Evolutionary conservation across 2,797 vertebrate species (phyloP), one percentile per base, ranked within the genome.

Genomic region (Poeciliopsis paucimaculata): DNA sequence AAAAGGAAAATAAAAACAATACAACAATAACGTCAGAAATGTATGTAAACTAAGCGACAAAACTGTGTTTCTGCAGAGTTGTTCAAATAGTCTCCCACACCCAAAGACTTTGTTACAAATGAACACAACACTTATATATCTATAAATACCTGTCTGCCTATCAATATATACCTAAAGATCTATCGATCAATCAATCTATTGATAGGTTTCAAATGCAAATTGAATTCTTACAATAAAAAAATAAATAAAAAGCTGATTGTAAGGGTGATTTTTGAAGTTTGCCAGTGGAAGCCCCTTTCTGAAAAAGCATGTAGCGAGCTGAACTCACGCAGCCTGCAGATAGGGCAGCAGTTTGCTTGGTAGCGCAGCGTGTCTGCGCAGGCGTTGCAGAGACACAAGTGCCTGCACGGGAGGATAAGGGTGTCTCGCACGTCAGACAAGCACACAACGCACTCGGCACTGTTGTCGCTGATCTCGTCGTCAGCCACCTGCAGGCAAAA

Each of bases 381-480:
- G 86, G 97, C 96, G 81, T 98, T 99, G 87, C 98, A 99, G 77
- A 99, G 95, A 92, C 98, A 99, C 91, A 99, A 94, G 93, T 98
- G 98, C 79, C 98, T 96, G 92, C 98, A 99, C 34, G 98, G 98
- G 90, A 99, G 95, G 90, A 99, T 99, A 87, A 99, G 96, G 0
- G 98, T 99, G 93, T 99, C 98, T 0, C 98, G 96, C 2, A 99
- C 96, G 0, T 99, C 98, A 0, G 98, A 99, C 87, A 99, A 96
- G 93, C 98, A 99, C 84, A 99, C 98, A 71, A 99, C 98, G 1
- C 98, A 99, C 94, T 99, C 98, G 0, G 98, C 97, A 1, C 98
- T 99, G 95, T 99, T 99, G 77, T 99, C 98, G 0, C 98, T 99
- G 82, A 98, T 98, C 91, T 99, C 98, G 0, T 99, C 98, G 45